phyloP scores from a whole-genome alignment of 2,113 vertebrate genomes.

The Lasiurus borealis region DNA sequence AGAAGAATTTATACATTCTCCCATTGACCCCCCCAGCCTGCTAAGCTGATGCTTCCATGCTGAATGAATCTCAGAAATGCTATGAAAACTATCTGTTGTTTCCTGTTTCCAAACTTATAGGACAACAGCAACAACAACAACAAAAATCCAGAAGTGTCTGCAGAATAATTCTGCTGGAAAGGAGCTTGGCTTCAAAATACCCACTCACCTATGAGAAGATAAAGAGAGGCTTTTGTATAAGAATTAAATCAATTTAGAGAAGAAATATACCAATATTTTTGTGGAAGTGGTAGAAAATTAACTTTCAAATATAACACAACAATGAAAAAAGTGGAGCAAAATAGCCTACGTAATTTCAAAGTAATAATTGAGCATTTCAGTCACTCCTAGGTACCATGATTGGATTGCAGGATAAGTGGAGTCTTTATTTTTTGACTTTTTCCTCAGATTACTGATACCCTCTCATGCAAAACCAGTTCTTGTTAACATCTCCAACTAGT shows the following conservation, averaged over 20 bases:
- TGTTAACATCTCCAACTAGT: constrained; percentile 52
- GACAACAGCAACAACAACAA: background rate
- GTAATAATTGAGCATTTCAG: constrained; percentile 75
- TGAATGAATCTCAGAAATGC: constrained; percentile 19
- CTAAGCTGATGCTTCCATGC: background rate
- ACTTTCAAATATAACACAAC: constrained; percentile 8
- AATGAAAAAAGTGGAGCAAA: background rate
- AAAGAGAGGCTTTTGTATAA: background rate
- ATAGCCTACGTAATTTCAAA: constrained; percentile 57
- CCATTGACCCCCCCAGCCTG: background rate
- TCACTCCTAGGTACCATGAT: constrained; percentile 60
- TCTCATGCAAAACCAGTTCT: constrained; percentile 79
- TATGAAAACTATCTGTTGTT: background rate
- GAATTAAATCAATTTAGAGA: background rate
- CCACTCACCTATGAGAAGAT: background rate
- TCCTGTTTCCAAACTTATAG: too few species aligned
- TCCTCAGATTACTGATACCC: constrained; percentile 69
- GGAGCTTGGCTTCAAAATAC: background rate
- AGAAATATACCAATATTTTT: background rate
- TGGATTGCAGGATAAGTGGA: constrained; percentile 68
- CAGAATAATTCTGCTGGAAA: background rate
- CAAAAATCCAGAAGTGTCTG: background rate
- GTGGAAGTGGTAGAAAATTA: background rate
- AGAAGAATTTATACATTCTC: background rate
- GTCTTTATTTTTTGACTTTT: constrained; percentile 74